Base-by-base conservation (phyloP, 2,797 vertebrate species). In the Helarctos malayanus region DNA sequence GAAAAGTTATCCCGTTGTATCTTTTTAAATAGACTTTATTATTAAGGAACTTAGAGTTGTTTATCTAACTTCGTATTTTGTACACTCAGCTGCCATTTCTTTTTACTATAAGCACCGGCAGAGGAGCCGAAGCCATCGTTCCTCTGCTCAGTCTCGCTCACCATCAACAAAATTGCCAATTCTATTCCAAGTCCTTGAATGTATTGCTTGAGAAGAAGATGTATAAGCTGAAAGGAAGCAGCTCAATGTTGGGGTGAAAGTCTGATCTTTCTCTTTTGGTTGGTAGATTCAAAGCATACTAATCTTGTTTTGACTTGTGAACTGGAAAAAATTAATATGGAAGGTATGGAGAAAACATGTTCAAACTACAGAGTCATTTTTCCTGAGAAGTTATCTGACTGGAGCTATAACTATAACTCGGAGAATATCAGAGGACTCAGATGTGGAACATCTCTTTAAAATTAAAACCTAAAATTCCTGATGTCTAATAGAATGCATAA, bases 101-200 rank as follows among this genome's bases (percentile, higher is more conserved):
- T 89, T 95, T 76, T 93, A 71, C 78, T 81, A 1, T 95, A 94
- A 93, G 84, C 23, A 78, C 29, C 45, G n/a, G n/a, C 81, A 75
- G 56, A 93, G 75, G 32, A 94, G 65, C 93, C 96, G 49, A 97
- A 94, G 79, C 49, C 88, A 41, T 94, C 79, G 38, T 63, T 32
- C 68, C 88, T 85, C 75, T 96, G 71, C 41, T 93, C 12, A 75
- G 52, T 61, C 97, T 98, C 27, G 7, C 95, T 94, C 79, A 95
- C 93, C 97, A 97, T 95, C 95, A 97, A 88, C 38, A 91, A 93
- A 98, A 68, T 96, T 86, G 85, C 89, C 65, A 95, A 63, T 78
- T 97, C 35, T 0, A 69, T 71, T 92, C 93, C 25, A 85, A 92
- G 91, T 93, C 87, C 95, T 94, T 97, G 97, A 97, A 75, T 90